Conservation (phyloP, 37 sponge, comb jelly and placozoan species). For the Eunapius fragilis region DNA sequence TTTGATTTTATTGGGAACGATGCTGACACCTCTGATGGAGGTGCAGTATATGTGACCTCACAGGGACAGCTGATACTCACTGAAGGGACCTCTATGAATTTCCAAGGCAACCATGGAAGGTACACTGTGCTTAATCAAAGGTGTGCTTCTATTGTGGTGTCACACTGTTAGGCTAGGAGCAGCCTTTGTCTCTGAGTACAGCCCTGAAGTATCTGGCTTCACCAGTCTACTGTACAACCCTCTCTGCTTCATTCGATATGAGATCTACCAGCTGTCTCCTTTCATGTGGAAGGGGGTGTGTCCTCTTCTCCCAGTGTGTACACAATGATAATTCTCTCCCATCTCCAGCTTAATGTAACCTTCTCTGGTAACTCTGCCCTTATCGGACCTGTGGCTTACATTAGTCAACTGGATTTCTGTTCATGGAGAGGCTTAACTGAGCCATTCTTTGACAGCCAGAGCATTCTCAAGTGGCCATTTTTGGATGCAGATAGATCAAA, state of each 20-base stretch:
- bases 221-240: conserved; percentile 53
- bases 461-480: conserved; percentile 26
- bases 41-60: conserved; percentile 29
- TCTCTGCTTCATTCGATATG: conserved; percentile 61
- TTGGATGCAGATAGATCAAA: not conserved
- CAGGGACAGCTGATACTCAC: conserved; percentile 38
- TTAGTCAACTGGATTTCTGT: conserved; percentile 8
- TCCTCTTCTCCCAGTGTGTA: not conserved
- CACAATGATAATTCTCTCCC: not conserved
- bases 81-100: conserved; percentile 11
- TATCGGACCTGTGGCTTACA: conserved; percentile 18
- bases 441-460: conserved; percentile 14
- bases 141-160: too few species aligned
- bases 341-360: conserved; percentile 3
- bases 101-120: conserved; percentile 32
- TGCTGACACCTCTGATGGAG: conserved; percentile 14
- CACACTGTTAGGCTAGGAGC: conserved; percentile 54
- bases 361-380: conserved; percentile 30
- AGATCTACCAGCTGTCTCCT: conserved; percentile 22
- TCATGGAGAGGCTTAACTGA: conserved; percentile 2
- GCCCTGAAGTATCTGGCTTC: not conserved
- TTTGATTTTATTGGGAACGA: conserved; percentile 14
- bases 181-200: conserved; percentile 41
- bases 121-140: not conserved
- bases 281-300: conserved; percentile 26